These are phyloP conservation scores for Porites australiensis DNA, from an alignment of 64 coral and sea anemone genomes.

Conservation along the genomic window DNA sequence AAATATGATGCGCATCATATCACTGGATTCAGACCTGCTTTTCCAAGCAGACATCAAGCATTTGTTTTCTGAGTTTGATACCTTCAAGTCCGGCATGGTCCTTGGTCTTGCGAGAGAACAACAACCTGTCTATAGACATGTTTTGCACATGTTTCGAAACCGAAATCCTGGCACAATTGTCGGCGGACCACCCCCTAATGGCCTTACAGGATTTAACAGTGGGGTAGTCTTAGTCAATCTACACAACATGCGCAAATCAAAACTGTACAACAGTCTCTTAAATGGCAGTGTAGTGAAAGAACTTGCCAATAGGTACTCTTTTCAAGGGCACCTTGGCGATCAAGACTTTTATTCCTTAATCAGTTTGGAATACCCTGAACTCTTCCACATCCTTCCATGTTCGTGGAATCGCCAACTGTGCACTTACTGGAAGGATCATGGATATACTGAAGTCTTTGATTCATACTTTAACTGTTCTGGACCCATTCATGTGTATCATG, in stretches of 20 bases:
- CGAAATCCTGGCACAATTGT: constrained; percentile 65
- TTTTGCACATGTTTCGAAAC: constrained; percentile 63
- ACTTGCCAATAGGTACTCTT: constrained; percentile 73
- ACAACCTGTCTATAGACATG: constrained; percentile 85
- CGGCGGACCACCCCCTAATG: constrained; percentile 83
- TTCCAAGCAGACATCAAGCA: constrained; percentile 84
- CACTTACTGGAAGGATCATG: constrained; percentile 80
- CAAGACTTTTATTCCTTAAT: constrained; percentile 93
- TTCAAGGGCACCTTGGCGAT: constrained; percentile 88
- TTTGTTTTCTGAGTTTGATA: constrained; percentile 82
- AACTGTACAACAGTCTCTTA: constrained; percentile 66
- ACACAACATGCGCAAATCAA: constrained; percentile 68
- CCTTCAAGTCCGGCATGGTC: constrained; percentile 73
- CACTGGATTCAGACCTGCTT: constrained; percentile 82
- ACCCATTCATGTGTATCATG: constrained; percentile 90
- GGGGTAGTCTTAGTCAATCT: constrained; percentile 84
- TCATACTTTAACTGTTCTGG: constrained; percentile 74
- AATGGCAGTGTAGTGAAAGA: constrained; percentile 48
- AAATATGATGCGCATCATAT: constrained; percentile 59
- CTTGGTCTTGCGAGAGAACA: constrained; percentile 87
- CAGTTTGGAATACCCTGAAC: constrained; percentile 80
- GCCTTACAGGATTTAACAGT: constrained; percentile 92
- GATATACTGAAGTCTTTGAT: constrained; percentile 77
- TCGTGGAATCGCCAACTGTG: constrained; percentile 96
- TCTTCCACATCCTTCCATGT: constrained; percentile 89